Evolutionary conservation across 2,888 invertebrate species (phyloP), one percentile per base, ranked within the genome.

Genomic region (Tillus elongatus): DNA sequence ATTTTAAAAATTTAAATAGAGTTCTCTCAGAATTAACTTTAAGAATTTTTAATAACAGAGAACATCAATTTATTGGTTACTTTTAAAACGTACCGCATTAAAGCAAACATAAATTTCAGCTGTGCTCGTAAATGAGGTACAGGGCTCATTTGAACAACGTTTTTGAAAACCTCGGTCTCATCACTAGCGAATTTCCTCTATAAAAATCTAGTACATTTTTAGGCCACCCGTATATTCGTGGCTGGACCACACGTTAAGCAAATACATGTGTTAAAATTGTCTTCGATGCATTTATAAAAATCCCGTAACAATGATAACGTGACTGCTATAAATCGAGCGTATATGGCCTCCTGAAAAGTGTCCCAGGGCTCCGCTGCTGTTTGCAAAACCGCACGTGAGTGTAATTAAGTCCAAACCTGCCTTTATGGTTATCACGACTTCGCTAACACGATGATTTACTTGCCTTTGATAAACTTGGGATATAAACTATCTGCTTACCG

Each of bases 341-440:
- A 55, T 56, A 58, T 55, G 54, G 56, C 47, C 54, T 52, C 50
- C 49, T 49, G 50, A 51, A 54, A 51, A 37, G 39, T 46, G 44
- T 44, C 44, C 24, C 9, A 19, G 6, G 24, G 24, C 24, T 19
- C 49, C 44, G 45, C 44, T 43, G 44, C 55, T 52, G 52, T 56
- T 59, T 53, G 47, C 54, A 49, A 57, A 58, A 55, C 58, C 56
- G 60, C 60, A 63, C 61, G 63, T 63, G 61, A 63, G 51, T 49
- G 58, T 63, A 63, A 63, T 63, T 63, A 63, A 61, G 60, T 60
- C 56, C 51, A 52, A 58, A 53, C 51, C 55, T 55, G 57, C 57
- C 60, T 59, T 57, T 61, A 58, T 57, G 60, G 58, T 57, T 59
- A 60, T 60, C 63, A 63, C 61, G 61, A 63, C 57, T 57, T 51